These are phyloP conservation scores for Cybosia mesomella DNA, from an alignment of 2,888 invertebrate genomes.

Conservation along the genomic window DNA sequence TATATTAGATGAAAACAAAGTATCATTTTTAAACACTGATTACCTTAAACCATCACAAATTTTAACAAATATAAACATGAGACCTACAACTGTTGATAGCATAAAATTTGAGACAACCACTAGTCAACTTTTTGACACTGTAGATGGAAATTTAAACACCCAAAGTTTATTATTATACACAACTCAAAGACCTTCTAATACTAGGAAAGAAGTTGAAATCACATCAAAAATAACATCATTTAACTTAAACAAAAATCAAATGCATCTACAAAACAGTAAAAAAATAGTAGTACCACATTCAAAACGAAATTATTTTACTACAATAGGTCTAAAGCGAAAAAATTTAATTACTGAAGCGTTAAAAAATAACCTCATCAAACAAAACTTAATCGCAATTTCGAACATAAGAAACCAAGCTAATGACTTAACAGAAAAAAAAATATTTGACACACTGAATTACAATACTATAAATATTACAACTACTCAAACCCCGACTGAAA, in stretches of 20 bases:
- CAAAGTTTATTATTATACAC: background rate
- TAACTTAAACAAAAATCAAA: background rate
- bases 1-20: background rate
- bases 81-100: background rate
- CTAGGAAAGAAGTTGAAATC: background rate
- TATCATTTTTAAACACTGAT: background rate
- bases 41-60: background rate
- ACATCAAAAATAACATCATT: background rate
- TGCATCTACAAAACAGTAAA: background rate
- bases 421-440: background rate
- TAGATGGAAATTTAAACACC: background rate
- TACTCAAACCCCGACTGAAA: background rate
- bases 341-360: background rate
- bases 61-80: background rate
- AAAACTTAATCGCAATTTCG: background rate
- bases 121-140: background rate
- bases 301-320: background rate
- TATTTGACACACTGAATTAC: background rate
- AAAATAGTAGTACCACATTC: background rate
- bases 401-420: background rate
- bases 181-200: background rate
- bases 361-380: background rate
- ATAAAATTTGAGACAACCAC: background rate
- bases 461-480: background rate
- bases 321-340: background rate